phyloP scores from a whole-genome alignment of 1,140 invertebrate species.

The Eulimnadia texana region DNA sequence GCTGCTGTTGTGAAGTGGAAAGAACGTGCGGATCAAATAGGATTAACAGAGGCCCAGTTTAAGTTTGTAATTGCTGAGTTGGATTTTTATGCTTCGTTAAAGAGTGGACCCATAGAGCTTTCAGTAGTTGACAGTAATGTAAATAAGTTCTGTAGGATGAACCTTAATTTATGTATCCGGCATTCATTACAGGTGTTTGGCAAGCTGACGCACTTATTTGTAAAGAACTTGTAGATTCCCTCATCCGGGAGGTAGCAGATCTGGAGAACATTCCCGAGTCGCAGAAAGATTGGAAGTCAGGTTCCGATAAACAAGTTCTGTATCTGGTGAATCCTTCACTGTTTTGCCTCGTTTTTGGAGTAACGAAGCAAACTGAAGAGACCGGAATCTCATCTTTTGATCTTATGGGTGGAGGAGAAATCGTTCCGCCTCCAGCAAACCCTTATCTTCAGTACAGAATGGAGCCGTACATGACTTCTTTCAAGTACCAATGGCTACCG shows the following conservation, averaged over 20 bases:
- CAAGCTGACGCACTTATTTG: neutral
- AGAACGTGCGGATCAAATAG: no score
- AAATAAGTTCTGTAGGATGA: no score
- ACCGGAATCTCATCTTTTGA: neutral
- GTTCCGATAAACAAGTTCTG: constrained; percentile 8
- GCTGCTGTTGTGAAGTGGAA: no score
- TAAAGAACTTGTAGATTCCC: neutral
- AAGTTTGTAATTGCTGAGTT: no score
- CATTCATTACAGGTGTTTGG: neutral
- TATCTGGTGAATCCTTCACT: constrained; percentile 16
- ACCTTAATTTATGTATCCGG: no score
- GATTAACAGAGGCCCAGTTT: no score
- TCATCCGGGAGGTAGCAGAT: neutral
- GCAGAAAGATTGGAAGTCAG: neutral
- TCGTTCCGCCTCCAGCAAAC: no score
- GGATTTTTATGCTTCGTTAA: no score
- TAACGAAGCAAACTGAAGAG: neutral
- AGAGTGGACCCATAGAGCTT: no score
- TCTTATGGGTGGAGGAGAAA: neutral
- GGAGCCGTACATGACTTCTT: neutral
- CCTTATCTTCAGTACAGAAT: neutral
- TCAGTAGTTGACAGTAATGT: no score
- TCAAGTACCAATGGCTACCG: constrained; percentile 9
- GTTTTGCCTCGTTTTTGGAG: constrained; percentile 8
- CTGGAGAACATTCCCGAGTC: neutral